These are phyloP conservation scores for Andricus quercusramuli DNA, from an alignment of 2,888 invertebrate species.

Conservation along the genomic window DNA sequence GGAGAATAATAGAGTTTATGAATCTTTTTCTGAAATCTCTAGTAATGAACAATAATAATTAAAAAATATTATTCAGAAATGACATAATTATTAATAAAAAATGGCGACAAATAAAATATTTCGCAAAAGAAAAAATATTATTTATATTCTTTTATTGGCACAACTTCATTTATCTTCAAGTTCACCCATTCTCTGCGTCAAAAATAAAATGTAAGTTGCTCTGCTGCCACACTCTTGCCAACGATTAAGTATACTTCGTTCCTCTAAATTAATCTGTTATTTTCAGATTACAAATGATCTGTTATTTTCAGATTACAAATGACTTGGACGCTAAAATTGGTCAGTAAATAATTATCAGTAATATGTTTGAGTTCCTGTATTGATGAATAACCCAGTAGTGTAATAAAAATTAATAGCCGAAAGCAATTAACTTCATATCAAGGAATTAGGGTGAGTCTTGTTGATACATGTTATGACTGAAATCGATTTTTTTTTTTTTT, in stretches of 20 bases:
- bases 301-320: background rate
- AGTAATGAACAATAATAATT: too few relatives aligned
- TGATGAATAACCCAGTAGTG: too few relatives aligned
- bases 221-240: background rate
- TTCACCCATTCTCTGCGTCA: constrained; percentile 1
- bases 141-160: background rate
- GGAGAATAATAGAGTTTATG: too few relatives aligned
- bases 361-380: too few relatives aligned
- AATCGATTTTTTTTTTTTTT: background rate
- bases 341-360: background rate
- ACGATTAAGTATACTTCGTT: background rate
- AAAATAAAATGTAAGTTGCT: background rate
- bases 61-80: background rate
- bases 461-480: background rate
- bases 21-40: too few relatives aligned
- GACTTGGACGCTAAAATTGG: background rate
- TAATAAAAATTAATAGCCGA: background rate
- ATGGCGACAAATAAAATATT: background rate
- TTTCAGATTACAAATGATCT: background rate
- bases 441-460: background rate
- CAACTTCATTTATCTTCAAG: background rate
- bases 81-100: rapidly evolving
- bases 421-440: background rate
- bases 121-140: background rate
- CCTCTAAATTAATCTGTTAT: background rate